Percentiles rank a stretch among this genome's conserved stretches.
phyloP scores from a whole-genome alignment of 2,888 invertebrate species.

The Nephrotoma flavescens region DNA sequence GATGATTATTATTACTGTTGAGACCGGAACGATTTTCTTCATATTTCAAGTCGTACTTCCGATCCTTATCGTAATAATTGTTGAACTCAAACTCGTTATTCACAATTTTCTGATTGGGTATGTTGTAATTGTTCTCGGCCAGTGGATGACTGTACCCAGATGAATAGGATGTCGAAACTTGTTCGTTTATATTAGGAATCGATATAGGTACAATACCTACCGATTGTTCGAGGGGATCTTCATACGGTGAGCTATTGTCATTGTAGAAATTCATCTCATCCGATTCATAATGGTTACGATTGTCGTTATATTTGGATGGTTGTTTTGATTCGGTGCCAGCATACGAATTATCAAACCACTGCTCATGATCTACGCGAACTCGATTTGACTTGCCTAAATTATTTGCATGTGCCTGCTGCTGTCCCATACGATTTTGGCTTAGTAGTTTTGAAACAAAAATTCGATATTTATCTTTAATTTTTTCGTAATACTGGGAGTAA shows the following conservation, averaged over 20 bases:
- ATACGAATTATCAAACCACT: slow-evolving; percentile 20
- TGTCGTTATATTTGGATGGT: slow-evolving; percentile 14
- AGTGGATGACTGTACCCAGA: neutral
- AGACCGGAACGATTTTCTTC: neutral
- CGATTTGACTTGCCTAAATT: neutral
- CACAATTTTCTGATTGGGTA: neutral
- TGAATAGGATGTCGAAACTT: neutral
- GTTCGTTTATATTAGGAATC: slow-evolving; percentile 19
- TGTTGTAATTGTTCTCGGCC: neutral
- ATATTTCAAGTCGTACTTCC: neutral
- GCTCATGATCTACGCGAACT: slow-evolving; percentile 15
- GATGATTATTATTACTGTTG: neutral
- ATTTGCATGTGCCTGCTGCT: neutral
- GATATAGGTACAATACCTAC: slow-evolving; percentile 13
- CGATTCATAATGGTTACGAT: slow-evolving; percentile 6
- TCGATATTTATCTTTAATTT: slow-evolving; percentile 25
- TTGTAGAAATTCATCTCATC: neutral
- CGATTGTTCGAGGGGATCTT: neutral
- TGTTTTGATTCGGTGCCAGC: slow-evolving; percentile 20
- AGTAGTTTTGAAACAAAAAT: slow-evolving; percentile 26
- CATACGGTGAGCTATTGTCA: neutral
- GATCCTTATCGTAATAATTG: neutral
- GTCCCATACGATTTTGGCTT: slow-evolving; percentile 11
- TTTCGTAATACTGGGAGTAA: slow-evolving; percentile 26
- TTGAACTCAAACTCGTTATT: neutral